Base-by-base conservation (phyloP, 1,140 invertebrate species). In the Ctenoplectra terminalis region DNA sequence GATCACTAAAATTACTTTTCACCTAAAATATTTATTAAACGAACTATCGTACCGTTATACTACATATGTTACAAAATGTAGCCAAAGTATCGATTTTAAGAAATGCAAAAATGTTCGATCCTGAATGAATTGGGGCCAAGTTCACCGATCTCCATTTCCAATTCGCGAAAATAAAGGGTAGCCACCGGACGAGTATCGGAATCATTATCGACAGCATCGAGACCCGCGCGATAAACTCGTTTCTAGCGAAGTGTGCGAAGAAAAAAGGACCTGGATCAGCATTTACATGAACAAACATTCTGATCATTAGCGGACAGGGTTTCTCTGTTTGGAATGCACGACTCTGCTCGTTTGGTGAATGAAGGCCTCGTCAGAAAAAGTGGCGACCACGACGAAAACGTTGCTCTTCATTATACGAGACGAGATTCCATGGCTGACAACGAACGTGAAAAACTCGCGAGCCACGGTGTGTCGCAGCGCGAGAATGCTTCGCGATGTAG, bases 291-390 rank as follows among this genome's bases (percentile, higher is more conserved):
- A 46, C 56, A 80, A 80, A 73, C 58, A 64, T 80, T 71, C 58
- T 31, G 58, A 63, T 80, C 77, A 61, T 80, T 80, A 80, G 48
- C 40, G 66, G 31, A 11, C 66, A 26, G 50, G 48, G 54, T 75
- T 66, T 43, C 72, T 37, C 43, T 43, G 43, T 37, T 60, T 60
- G 54, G 40, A 2, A 17, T 2, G 74, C 31, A 17, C 26, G 60
- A 15, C 50, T 17, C 48, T 63, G 60, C 66, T 63, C 73, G 37
- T 71, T 61, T 52, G 50, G 67, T 72, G 81, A 72, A 83, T 79
- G 81, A 72, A 83, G 81, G 81, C 31, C 76, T 83, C 76, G 58
- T 64, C 60, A n/a, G 76, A 83, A 83, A 83, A 83, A 83, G 50
- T 40, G n/a, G 76, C 31, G 54, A 29, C 67, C 82, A 50, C 66